Conservation (phyloP, 2,113 vertebrate species). For the Antigone vipio region DNA sequence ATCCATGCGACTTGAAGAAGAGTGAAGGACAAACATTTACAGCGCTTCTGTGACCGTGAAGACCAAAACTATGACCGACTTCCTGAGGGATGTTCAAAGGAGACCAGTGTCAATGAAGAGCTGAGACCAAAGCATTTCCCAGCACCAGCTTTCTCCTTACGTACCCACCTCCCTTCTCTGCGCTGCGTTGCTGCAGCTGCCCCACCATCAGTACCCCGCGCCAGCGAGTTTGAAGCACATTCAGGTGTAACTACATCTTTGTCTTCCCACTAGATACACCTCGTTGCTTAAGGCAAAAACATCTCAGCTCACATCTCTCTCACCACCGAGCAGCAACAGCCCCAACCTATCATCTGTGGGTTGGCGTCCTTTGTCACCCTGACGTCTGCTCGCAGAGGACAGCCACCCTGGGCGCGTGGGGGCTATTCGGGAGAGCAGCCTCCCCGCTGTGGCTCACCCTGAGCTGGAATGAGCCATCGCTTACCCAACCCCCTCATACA, state of each 20-base stretch:
- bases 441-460: not conserved
- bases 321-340: not conserved
- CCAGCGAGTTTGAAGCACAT: not conserved
- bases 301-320: not conserved
- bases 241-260: not conserved
- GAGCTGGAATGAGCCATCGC: not conserved
- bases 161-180: not conserved
- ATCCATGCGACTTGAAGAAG: not conserved
- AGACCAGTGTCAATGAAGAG: not conserved
- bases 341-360: not conserved
- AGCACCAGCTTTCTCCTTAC: not conserved
- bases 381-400: not conserved
- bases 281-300: not conserved
- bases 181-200: not conserved
- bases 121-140: not conserved
- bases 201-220: accelerated
- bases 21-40: not conserved
- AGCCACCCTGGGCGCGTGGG: not conserved
- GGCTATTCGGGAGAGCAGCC: not conserved
- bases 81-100: not conserved
- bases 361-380: not conserved
- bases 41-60: not conserved
- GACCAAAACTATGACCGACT: not conserved
- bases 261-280: not conserved
- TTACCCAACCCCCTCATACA: not conserved